A percentile compares a stretch with the other conserved stretches of the same genome.
Conservation (phyloP, 2,113 vertebrate genomes). For the Phrynosoma platyrhinos region DNA sequence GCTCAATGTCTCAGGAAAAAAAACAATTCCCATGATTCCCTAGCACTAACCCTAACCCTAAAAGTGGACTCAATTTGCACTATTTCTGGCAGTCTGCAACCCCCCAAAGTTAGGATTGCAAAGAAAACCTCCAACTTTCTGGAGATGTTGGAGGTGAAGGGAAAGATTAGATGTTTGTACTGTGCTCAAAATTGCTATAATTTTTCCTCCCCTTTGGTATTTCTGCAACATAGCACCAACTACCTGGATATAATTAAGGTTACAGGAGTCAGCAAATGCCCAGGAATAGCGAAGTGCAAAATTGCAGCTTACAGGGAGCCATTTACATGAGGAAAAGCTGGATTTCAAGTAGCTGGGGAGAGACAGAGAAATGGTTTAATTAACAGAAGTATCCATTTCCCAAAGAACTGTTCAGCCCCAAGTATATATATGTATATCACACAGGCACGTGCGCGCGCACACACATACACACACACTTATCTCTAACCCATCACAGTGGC, state of each 20-base stretch:
- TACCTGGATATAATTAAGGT: conserved; percentile 53
- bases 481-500: neutral
- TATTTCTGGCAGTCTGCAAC: no score
- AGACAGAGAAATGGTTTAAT: neutral
- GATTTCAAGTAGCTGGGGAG: neutral
- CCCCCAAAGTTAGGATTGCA: conserved; percentile 49
- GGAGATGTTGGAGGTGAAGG: neutral
- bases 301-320: neutral
- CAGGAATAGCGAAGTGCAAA: conserved; percentile 47
- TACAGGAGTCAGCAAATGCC: conserved; percentile 21
- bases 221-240: conserved; percentile 16
- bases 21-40: no score
- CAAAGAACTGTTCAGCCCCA: neutral
- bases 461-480: neutral
- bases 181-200: conserved; percentile 16
- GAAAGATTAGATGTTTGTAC: conserved; percentile 41
- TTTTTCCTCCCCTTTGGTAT: neutral
- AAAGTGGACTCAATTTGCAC: no score
- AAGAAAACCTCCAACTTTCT: conserved; percentile 53
- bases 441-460: no score
- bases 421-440: neutral
- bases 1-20: no score
- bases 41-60: no score
- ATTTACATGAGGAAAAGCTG: neutral
- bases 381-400: neutral